Percentiles rank a stretch among this genome's conserved stretches.
These are phyloP conservation scores for Cosmia trapezina DNA, from an alignment of 2,888 invertebrate species.

Conservation along the genomic window DNA sequence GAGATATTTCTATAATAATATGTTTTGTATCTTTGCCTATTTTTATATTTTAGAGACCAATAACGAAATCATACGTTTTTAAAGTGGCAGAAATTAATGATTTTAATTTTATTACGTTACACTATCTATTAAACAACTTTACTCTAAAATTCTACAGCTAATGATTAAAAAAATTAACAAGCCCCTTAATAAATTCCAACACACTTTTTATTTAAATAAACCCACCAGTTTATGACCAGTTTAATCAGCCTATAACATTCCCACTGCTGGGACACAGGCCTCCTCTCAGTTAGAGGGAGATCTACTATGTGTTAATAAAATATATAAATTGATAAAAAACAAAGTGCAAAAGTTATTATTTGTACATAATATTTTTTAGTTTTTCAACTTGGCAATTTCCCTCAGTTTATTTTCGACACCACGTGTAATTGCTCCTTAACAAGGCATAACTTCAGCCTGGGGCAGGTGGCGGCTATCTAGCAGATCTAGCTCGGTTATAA, in stretches of 20 bases:
- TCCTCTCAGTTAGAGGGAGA: background rate
- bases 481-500: conserved; percentile 55
- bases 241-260: no score
- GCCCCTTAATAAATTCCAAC: background rate
- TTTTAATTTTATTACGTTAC: no score
- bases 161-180: background rate
- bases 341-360: background rate
- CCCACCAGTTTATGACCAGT: background rate
- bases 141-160: background rate
- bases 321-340: conserved; percentile 4
- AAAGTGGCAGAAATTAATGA: no score
- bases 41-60: no score
- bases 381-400: conserved; percentile 17
- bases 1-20: no score
- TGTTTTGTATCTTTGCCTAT: no score
- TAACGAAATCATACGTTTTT: no score
- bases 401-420: conserved; percentile 31
- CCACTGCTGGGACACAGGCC: no score
- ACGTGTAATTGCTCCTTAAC: conserved; percentile 43
- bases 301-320: conserved; percentile 11
- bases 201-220: conserved; percentile 9
- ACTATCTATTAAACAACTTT: background rate
- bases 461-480: conserved; percentile 63
- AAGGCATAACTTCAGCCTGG: conserved; percentile 27
- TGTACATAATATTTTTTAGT: background rate